These are phyloP conservation scores for Melieria omissa DNA, from an alignment of 2,888 invertebrate genomes.

Conservation along the genomic window DNA sequence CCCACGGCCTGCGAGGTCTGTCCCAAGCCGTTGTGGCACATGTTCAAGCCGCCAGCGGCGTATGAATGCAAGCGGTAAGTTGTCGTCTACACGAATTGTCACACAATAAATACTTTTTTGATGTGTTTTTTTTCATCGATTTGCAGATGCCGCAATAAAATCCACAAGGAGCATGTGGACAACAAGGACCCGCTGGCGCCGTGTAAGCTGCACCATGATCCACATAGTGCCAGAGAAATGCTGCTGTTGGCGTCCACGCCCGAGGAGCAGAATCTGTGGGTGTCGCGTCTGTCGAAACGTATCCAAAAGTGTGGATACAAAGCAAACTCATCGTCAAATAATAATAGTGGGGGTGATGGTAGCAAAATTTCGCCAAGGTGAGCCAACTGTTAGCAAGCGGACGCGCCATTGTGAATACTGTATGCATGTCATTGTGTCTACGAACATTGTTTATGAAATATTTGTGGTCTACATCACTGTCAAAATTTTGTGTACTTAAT, in stretches of 20 bases:
- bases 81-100: not conserved
- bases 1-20: constrained; percentile 98
- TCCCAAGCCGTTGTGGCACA: constrained; percentile 95
- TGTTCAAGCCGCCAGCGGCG: constrained; percentile 97
- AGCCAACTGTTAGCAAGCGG: constrained; percentile 45
- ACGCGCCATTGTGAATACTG: not conserved
- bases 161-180: constrained; percentile 96
- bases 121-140: too few species aligned
- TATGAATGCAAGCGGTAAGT: constrained; percentile 88
- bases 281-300: constrained; percentile 87
- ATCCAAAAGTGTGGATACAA: constrained; percentile 94
- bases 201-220: constrained; percentile 96
- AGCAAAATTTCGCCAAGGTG: constrained; percentile 82
- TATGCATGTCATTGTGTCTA: not conserved
- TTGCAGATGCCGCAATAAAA: constrained; percentile 93
- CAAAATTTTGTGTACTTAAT: not conserved
- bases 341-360: constrained; percentile 69
- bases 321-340: constrained; percentile 76
- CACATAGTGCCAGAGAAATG: constrained; percentile 92
- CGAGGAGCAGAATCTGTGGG: constrained; percentile 94
- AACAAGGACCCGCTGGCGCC: constrained; percentile 86
- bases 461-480: not conserved
- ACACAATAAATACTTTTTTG: too few species aligned
- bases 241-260: constrained; percentile 85
- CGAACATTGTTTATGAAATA: not conserved